These are phyloP conservation scores for Pogona vitticeps DNA, from an alignment of 2,113 vertebrate genomes.

Conservation along the genomic window DNA sequence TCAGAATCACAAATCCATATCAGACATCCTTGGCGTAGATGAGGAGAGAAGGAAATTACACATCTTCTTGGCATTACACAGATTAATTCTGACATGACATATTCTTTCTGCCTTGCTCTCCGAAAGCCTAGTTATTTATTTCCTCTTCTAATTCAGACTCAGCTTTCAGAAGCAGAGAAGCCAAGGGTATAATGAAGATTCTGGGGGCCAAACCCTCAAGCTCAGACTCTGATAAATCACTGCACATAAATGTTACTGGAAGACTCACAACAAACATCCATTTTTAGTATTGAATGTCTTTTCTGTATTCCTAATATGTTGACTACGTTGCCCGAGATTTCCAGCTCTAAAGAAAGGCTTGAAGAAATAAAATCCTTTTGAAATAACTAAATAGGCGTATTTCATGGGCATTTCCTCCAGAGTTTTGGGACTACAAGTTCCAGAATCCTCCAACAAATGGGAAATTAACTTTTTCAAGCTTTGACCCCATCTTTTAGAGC, in stretches of 20 bases:
- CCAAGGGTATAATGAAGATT: neutral
- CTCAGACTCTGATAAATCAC: neutral
- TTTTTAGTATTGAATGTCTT: neutral
- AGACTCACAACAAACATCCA: neutral
- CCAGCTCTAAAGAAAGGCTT: neutral
- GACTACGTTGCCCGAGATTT: neutral
- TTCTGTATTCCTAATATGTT: neutral
- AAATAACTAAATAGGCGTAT: neutral
- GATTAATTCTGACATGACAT: conserved; percentile 44
- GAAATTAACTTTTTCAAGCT: neutral
- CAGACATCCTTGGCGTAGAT: conserved; percentile 55
- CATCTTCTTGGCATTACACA: conserved; percentile 31
- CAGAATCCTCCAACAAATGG: neutral
- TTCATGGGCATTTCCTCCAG: neutral
- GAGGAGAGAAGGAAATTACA: conserved; percentile 51
- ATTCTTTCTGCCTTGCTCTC: neutral
- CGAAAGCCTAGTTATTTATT: conserved; percentile 1
- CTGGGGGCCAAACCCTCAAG: neutral
- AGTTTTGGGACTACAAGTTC: neutral
- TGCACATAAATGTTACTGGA: neutral
- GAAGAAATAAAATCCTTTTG: neutral
- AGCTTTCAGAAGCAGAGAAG: neutral
- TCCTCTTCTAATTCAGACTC: neutral
- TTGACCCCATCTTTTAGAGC: too few species aligned
- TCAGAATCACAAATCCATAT: conserved; percentile 66